Percentiles rank a stretch among this genome's conserved stretches.
phyloP scores from a whole-genome alignment of 2,888 invertebrate species.

The Zele albiditarsus region DNA sequence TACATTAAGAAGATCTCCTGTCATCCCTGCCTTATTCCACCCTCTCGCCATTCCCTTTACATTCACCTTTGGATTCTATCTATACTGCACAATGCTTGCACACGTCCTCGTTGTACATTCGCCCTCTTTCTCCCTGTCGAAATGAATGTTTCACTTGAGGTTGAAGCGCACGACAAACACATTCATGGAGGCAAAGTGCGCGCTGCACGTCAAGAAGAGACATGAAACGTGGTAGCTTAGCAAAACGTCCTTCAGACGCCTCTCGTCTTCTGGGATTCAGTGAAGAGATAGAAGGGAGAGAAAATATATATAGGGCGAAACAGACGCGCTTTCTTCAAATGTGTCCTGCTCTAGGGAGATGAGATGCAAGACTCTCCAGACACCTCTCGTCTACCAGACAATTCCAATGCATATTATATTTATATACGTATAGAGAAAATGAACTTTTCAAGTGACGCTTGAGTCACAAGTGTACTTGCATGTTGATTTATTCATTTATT shows the following conservation, averaged over 20 bases:
- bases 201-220: conserved; percentile 40
- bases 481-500: conserved; percentile 23
- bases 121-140: conserved; percentile 26
- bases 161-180: conserved; percentile 60
- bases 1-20: conserved; percentile 1
- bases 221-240: conserved; percentile 51
- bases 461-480: conserved; percentile 13
- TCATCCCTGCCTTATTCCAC: not conserved
- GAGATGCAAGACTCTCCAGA: conserved; percentile 32
- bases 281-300: conserved; percentile 10
- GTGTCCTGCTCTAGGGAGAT: conserved; percentile 27
- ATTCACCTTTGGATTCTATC: conserved; percentile 18
- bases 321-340: conserved; percentile 19
- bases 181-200: conserved; percentile 44
- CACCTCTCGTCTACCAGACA: conserved; percentile 38
- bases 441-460: conserved; percentile 28
- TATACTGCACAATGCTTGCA: conserved; percentile 11
- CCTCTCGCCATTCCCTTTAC: conserved; percentile 18
- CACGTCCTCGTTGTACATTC: conserved; percentile 36
- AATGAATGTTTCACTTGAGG: conserved; percentile 51
- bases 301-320: not conserved
- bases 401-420: conserved; percentile 40
- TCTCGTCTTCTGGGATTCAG: conserved; percentile 49
- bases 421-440: conserved; percentile 16
- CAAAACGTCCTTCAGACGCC: conserved; percentile 53